Evolutionary conservation across 2,113 vertebrate genomes (phyloP), one percentile per base, ranked within the genome.

Genomic region (Equus quagga): DNA sequence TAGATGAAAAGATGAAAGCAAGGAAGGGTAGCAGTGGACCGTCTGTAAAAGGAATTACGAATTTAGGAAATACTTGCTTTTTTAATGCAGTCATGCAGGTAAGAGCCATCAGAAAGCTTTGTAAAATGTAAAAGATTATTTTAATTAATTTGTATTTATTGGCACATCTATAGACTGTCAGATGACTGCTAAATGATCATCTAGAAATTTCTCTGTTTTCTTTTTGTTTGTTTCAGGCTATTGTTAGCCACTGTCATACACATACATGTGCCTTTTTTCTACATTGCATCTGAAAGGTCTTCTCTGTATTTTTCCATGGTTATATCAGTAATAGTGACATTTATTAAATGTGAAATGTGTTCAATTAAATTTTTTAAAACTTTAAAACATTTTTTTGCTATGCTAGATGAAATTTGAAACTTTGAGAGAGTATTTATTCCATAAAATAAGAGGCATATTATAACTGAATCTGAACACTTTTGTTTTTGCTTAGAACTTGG

Each of bases 61-160:
- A 99, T 98, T 99, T 99, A 88, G 99, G 99, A 76, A 99, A 99
- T 98, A 99, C 99, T 2, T 99, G 99, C 98, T 99, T 99, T 99
- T 99, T 99, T 98, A 99, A 99, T 97, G 99, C 99, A 65, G 99
- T 99, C 36, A 99, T 99, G 99, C 99, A 99, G 99, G 99, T 99
- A 98, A 98, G 97, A 83, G 21, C 54, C 65, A 69, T 58, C 81
- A 65, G 75, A 81, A 97, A 82, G 94, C 65, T 91, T 80, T 83
- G 11, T 36, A 78, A 36, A 54, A 96, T 94, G 78, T 94, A 41
- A 87, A 70, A 76, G n/a, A 1, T 44, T 64, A 23, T 89, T 94
- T 58, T 51, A 8, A 95, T 46, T 80, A 69, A 67, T 97, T 98
- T 82, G 60, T 86, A 15, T 89, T 46, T 78, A 54, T 89, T 70